Conservation (phyloP, 2,797 vertebrate species). For the Tapirus indicus region DNA sequence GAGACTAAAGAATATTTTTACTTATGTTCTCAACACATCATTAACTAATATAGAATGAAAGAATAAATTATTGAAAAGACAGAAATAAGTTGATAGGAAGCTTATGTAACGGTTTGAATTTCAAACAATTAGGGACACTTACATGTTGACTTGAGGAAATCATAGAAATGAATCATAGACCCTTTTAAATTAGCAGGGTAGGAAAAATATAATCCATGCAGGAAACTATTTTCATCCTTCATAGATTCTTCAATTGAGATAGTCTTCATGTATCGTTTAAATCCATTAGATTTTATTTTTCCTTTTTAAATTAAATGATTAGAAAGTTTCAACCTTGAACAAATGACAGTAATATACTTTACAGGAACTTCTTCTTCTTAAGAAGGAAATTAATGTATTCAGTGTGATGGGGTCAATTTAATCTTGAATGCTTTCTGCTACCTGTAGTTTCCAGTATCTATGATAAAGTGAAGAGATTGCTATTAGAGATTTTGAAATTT, state of each 20-base stretch:
- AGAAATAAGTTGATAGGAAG: slow-evolving; percentile 44
- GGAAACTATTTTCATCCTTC: slow-evolving; percentile 52
- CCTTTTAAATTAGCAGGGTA: slow-evolving; percentile 29
- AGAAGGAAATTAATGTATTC: background rate
- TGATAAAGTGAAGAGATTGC: background rate
- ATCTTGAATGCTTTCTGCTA: background rate
- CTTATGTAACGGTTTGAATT: slow-evolving; percentile 53
- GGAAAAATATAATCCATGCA: slow-evolving; percentile 32
- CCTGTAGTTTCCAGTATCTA: slow-evolving; percentile 37
- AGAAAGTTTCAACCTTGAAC: slow-evolving; percentile 69
- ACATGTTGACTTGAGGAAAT: background rate
- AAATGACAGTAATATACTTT: slow-evolving; percentile 59
- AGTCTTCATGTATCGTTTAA: slow-evolving; percentile 58
- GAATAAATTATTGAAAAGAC: background rate
- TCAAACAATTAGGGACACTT: slow-evolving; percentile 4
- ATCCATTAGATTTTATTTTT: slow-evolving; percentile 64
- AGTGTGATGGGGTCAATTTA: background rate
- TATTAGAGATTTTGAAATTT: background rate
- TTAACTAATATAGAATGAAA: background rate
- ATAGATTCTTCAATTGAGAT: slow-evolving; percentile 54
- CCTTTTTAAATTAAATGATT: slow-evolving; percentile 23
- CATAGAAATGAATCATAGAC: slow-evolving; percentile 33
- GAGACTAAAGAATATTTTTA: background rate
- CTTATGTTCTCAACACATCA: background rate
- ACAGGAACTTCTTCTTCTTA: background rate